These are phyloP conservation scores for Drosophila anomelani DNA, from an alignment of 2,888 invertebrate species.

Conservation along the genomic window DNA sequence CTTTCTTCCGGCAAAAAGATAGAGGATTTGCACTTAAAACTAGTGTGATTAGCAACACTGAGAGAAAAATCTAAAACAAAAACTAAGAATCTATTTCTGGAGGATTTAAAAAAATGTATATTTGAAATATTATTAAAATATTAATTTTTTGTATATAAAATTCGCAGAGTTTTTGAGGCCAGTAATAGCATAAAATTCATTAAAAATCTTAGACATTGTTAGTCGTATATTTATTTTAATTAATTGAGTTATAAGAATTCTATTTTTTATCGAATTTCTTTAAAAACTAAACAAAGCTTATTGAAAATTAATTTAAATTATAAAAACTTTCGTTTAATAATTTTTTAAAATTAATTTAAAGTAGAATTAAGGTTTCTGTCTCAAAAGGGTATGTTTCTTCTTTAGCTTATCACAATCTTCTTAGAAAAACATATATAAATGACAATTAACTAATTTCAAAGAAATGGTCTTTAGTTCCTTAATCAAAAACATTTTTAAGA, in stretches of 20 bases:
- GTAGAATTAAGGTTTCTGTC: neutral
- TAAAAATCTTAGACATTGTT: neutral
- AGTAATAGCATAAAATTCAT: neutral
- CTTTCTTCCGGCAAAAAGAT: constrained; percentile 23
- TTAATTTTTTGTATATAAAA: neutral
- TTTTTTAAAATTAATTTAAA: neutral
- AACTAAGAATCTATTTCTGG: neutral
- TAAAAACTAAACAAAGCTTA: no score
- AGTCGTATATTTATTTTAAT: neutral
- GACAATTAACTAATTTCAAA: neutral
- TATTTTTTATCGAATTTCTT: no score
- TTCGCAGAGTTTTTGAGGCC: neutral
- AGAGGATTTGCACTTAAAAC: constrained; percentile 10
- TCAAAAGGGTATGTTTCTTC: neutral
- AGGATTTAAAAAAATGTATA: neutral
- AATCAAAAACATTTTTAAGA: neutral
- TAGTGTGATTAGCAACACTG: neutral
- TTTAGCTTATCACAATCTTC: no score
- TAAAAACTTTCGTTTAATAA: neutral
- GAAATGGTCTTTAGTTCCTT: no score
- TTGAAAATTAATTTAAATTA: neutral
- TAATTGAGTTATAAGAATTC: neutral
- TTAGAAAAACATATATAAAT: neutral
- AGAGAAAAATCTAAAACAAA: neutral
- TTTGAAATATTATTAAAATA: neutral